A percentile compares a stretch with the other conserved stretches of the same genome.
Evolutionary conservation across 1,140 invertebrate species (phyloP).

Genomic region (Charaxes varanes): DNA sequence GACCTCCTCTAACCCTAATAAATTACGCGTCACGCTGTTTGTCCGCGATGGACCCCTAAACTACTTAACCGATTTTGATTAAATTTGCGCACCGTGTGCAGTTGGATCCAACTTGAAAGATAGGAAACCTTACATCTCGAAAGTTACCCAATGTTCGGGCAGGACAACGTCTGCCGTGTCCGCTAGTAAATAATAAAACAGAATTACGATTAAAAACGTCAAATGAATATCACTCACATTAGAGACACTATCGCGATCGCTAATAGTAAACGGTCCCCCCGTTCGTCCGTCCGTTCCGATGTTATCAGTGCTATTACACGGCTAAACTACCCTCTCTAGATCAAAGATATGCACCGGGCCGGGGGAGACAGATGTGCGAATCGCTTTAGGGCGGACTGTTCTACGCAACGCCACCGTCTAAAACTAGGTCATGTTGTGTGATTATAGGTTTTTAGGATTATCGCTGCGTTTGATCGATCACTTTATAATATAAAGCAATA

Average conservation of each 20-base stretch:
- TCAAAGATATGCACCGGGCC: slow-evolving; percentile 21
- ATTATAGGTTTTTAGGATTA: slow-evolving; percentile 1
- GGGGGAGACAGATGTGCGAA: slow-evolving; percentile 8
- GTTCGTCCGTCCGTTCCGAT: slow-evolving; percentile 17
- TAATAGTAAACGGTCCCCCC: slow-evolving; percentile 6
- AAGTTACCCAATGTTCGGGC: too few relatives aligned
- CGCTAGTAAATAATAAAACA: too few relatives aligned
- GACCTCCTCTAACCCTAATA: too few relatives aligned
- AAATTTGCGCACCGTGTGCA: too few relatives aligned
- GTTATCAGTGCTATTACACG: slow-evolving; percentile 27
- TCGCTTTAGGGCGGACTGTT: slow-evolving; percentile 3
- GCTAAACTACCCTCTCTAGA: slow-evolving; percentile 22
- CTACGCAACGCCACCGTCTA: neutral
- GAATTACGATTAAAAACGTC: too few relatives aligned
- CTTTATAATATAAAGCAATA: neutral
- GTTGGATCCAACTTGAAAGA: too few relatives aligned
- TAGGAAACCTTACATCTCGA: too few relatives aligned
- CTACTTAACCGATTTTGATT: too few relatives aligned
- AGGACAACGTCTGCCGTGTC: too few relatives aligned
- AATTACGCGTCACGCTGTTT: too few relatives aligned
- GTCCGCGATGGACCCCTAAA: too few relatives aligned
- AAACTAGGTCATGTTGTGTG: slow-evolving; percentile 3
- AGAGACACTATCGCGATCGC: slow-evolving; percentile 1
- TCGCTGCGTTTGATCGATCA: slow-evolving; percentile 1
- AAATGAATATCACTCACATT: too few relatives aligned